A percentile compares a stretch with the other conserved stretches of the same genome.
phyloP scores from a whole-genome alignment of 2,888 invertebrate genomes.

The Pollenia angustigena region DNA sequence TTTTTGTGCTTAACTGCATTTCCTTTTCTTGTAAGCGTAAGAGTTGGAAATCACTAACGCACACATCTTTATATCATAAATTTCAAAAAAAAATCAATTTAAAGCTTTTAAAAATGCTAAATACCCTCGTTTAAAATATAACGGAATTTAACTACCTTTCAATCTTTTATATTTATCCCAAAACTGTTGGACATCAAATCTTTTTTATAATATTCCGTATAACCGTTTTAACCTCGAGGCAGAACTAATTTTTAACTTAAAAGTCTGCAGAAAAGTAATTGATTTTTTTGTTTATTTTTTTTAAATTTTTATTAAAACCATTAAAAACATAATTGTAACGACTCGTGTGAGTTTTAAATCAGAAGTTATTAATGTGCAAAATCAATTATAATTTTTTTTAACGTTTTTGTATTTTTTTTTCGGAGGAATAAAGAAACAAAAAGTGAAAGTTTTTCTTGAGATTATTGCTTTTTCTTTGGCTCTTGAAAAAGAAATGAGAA shows the following conservation, averaged over 20 bases:
- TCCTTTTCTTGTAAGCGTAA: too few relatives aligned
- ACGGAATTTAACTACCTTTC: neutral
- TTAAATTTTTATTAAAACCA: neutral
- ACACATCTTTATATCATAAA: too few relatives aligned
- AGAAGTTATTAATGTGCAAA: slow-evolving; percentile 55
- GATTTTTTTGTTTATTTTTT: slow-evolving; percentile 1
- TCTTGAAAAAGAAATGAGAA: neutral
- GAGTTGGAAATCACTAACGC: too few relatives aligned
- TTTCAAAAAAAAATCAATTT: too few relatives aligned
- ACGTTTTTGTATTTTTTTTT: neutral
- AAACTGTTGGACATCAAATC: slow-evolving; percentile 2
- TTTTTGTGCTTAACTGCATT: too few relatives aligned
- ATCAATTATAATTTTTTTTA: slow-evolving; percentile 36
- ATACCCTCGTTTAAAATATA: neutral
- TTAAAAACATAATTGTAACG: neutral
- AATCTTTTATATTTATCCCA: neutral
- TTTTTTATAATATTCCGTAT: neutral
- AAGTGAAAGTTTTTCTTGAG: slow-evolving; percentile 9
- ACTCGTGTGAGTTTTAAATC: slow-evolving; percentile 10
- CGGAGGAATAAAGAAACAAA: neutral
- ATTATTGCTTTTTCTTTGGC: neutral
- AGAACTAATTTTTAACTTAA: slow-evolving; percentile 1
- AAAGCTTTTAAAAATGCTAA: neutral
- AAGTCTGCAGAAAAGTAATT: neutral
- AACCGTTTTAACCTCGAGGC: neutral